phyloP scores from a whole-genome alignment of 2,888 invertebrate species.

The Ceraclea dissimilis region DNA sequence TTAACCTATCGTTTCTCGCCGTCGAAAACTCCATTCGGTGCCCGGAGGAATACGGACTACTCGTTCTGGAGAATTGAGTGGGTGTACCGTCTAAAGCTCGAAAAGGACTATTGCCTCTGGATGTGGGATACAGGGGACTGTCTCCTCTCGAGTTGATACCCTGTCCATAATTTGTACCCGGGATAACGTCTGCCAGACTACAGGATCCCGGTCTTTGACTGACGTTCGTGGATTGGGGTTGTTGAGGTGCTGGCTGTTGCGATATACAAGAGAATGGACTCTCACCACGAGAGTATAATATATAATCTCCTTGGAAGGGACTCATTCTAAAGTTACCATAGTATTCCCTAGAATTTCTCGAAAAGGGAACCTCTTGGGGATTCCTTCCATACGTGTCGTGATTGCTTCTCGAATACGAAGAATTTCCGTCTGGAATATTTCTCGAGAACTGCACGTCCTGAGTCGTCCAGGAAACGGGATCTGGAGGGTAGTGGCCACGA shows the following conservation, averaged over 20 bases:
- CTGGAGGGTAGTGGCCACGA: slow-evolving; percentile 7
- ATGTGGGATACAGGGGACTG: slow-evolving; percentile 16
- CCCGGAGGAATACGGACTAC: slow-evolving; percentile 18
- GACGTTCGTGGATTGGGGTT: background rate
- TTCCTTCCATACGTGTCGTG: slow-evolving; percentile 10
- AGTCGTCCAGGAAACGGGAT: slow-evolving; percentile 2
- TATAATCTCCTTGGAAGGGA: slow-evolving; percentile 12
- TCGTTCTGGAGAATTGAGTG: slow-evolving; percentile 19
- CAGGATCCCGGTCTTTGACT: slow-evolving; percentile 14
- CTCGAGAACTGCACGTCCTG: background rate
- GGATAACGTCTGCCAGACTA: slow-evolving; percentile 15
- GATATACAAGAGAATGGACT: slow-evolving; percentile 18
- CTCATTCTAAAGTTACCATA: slow-evolving; percentile 6
- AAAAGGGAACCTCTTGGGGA: slow-evolving; percentile 5
- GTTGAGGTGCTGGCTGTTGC: background rate
- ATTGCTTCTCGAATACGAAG: background rate
- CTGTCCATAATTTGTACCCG: slow-evolving; percentile 1
- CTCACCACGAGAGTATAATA: slow-evolving; percentile 13
- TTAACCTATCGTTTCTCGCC: slow-evolving; percentile 10
- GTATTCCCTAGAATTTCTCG: slow-evolving; percentile 7
- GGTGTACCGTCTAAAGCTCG: slow-evolving; percentile 13
- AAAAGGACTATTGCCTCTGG: slow-evolving; percentile 17
- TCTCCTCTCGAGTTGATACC: slow-evolving; percentile 12
- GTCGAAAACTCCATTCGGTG: slow-evolving; percentile 15
- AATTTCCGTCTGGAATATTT: background rate